These are phyloP conservation scores for Mythimna lalbum DNA, from an alignment of 2,888 invertebrate genomes.

Conservation along the genomic window DNA sequence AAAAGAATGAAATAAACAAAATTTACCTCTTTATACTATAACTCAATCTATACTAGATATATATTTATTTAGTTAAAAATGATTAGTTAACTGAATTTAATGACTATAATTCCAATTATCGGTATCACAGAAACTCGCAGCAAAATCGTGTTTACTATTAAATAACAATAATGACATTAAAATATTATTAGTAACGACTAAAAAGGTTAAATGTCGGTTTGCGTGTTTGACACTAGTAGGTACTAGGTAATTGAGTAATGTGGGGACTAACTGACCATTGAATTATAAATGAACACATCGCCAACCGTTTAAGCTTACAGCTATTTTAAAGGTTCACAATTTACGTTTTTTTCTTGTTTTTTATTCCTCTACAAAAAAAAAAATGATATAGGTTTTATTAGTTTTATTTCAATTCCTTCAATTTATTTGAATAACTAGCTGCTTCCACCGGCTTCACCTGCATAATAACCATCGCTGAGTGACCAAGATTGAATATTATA, in stretches of 20 bases:
- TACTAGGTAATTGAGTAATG: conserved; percentile 60
- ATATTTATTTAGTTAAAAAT: background rate
- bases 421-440: too few relatives aligned
- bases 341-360: conserved; percentile 8
- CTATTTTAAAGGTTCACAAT: conserved; percentile 15
- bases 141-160: conserved; percentile 26
- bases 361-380: background rate
- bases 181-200: conserved; percentile 43
- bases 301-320: conserved; percentile 19
- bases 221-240: conserved; percentile 49
- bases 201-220: conserved; percentile 55
- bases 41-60: background rate
- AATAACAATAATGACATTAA: conserved; percentile 42
- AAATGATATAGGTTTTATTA: too few relatives aligned
- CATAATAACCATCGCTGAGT: too few relatives aligned
- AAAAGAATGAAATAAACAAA: too few relatives aligned
- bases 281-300: conserved; percentile 55
- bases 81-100: background rate
- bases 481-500: too few relatives aligned
- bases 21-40: too few relatives aligned
- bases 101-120: background rate
- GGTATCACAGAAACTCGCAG: conserved; percentile 1
- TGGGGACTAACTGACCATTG: conserved; percentile 39
- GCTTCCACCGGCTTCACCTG: too few relatives aligned
- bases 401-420: too few relatives aligned